phyloP scores from a whole-genome alignment of 2,797 vertebrate species.

The Coregonus ussuriensis region DNA sequence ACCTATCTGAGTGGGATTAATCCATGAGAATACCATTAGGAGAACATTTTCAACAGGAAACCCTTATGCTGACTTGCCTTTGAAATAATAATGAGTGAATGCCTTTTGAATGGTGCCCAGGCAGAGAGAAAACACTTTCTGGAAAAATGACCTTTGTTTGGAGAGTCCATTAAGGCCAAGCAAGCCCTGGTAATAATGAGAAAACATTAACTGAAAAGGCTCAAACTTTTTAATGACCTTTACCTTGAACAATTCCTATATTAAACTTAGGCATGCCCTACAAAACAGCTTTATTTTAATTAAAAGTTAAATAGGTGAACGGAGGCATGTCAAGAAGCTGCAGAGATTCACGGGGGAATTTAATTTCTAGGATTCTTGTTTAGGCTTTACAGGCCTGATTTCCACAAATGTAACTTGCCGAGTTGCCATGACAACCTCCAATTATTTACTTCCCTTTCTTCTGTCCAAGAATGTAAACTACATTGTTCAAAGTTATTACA shows the following conservation, averaged over 20 bases:
- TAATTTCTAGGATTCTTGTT: slow-evolving; percentile 50
- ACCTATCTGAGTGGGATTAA: too few relatives aligned
- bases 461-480: slow-evolving; percentile 59
- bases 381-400: slow-evolving; percentile 57
- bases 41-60: slow-evolving; percentile 13
- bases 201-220: slow-evolving; percentile 42
- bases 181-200: slow-evolving; percentile 45
- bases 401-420: slow-evolving; percentile 46
- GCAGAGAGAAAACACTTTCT: slow-evolving; percentile 32
- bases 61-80: slow-evolving; percentile 38
- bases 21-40: neutral
- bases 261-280: slow-evolving; percentile 51
- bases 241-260: slow-evolving; percentile 62
- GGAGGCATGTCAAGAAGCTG: slow-evolving; percentile 61
- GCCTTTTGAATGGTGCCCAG: slow-evolving; percentile 29
- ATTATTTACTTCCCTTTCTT: slow-evolving; percentile 77
- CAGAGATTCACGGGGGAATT: neutral
- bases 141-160: slow-evolving; percentile 32
- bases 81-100: slow-evolving; percentile 52
- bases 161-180: slow-evolving; percentile 56
- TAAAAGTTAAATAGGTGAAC: slow-evolving; percentile 67
- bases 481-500: slow-evolving; percentile 44
- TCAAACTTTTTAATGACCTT: slow-evolving; percentile 55
- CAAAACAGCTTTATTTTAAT: slow-evolving; percentile 62
- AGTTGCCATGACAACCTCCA: slow-evolving; percentile 75